These are phyloP conservation scores for Pantala flavescens DNA, from an alignment of 1,140 invertebrate genomes.

Conservation along the genomic window DNA sequence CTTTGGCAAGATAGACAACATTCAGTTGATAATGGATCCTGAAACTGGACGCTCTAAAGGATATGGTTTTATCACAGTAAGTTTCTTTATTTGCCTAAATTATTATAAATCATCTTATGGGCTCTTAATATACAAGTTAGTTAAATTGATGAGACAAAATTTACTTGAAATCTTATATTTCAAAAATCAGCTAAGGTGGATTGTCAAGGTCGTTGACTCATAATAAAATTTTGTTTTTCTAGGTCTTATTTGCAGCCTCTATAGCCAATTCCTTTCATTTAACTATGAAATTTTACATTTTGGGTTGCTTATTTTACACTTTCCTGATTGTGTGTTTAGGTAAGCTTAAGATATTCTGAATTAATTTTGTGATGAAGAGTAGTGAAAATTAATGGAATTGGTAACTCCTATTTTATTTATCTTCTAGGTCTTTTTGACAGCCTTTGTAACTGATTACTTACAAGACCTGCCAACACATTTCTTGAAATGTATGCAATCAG, in stretches of 20 bases:
- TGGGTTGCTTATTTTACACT: conserved; percentile 1
- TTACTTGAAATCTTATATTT: too few species aligned
- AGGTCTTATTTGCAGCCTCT: not conserved
- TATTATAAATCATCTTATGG: not conserved
- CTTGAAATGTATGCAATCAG: too few species aligned
- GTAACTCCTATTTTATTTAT: too few species aligned
- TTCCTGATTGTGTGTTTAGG: not conserved
- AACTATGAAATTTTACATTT: not conserved
- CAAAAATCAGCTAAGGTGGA: too few species aligned
- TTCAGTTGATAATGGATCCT: conserved; percentile 90
- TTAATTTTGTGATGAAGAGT: too few species aligned
- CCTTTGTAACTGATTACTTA: too few species aligned
- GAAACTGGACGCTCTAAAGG: conserved; percentile 93
- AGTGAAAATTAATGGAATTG: too few species aligned
- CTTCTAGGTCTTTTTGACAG: too few species aligned
- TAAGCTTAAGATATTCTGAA: not conserved
- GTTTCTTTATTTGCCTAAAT: conserved; percentile 28
- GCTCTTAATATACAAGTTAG: too few species aligned
- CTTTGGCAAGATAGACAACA: conserved; percentile 96
- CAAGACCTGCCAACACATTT: too few species aligned
- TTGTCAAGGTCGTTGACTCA: too few species aligned
- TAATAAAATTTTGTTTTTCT: not conserved
- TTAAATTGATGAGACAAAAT: too few species aligned
- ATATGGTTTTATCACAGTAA: conserved; percentile 94
- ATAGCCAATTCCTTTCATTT: not conserved